phyloP scores from a whole-genome alignment of 2,797 vertebrate genomes.

The Onychomys leucogaster region DNA sequence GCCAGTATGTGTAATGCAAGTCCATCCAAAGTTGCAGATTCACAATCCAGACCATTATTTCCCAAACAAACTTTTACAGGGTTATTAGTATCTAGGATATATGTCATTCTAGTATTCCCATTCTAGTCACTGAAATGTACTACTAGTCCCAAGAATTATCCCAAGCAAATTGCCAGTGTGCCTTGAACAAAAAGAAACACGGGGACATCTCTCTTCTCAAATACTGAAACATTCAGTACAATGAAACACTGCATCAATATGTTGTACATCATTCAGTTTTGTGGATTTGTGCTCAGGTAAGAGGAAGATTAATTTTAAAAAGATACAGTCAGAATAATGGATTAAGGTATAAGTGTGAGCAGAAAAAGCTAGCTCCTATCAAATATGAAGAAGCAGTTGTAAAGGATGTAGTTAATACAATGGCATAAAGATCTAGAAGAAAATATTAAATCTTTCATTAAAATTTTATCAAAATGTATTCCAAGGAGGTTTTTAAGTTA shows the following conservation, averaged over 20 bases:
- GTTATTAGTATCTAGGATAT: neutral
- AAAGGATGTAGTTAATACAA: neutral
- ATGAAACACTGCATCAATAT: neutral
- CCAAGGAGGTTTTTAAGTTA: neutral
- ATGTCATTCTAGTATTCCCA: neutral
- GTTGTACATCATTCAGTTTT: neutral
- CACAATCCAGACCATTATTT: neutral
- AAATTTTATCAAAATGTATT: neutral
- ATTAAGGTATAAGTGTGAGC: neutral
- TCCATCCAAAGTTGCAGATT: neutral
- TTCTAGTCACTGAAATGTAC: neutral
- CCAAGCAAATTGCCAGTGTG: neutral
- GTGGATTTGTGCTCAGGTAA: neutral
- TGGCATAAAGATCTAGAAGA: neutral
- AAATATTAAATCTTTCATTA: slow-evolving; percentile 31
- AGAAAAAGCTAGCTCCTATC: neutral
- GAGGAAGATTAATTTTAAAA: neutral
- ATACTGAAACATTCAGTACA: neutral
- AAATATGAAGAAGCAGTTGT: neutral
- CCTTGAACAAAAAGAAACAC: neutral
- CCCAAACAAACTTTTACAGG: neutral
- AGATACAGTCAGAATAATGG: neutral
- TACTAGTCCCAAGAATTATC: neutral
- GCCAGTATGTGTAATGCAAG: neutral
- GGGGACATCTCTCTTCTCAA: neutral